Evolutionary conservation across 1,140 invertebrate genomes (phyloP).

Genomic region (Pentalonia nigronervosa): DNA sequence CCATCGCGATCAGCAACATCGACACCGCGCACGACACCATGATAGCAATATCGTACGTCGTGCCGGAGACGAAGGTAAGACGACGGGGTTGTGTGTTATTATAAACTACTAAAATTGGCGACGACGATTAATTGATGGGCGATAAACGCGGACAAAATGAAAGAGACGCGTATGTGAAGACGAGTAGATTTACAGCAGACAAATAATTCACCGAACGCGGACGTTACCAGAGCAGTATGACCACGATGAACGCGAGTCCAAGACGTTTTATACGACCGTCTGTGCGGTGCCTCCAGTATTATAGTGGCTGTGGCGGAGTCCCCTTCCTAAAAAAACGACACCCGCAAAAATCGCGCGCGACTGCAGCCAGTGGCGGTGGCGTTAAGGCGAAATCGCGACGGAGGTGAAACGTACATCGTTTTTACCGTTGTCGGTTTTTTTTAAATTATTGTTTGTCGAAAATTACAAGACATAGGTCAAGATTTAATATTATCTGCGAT

Average conservation of each 20-base stretch:
- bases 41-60: background rate
- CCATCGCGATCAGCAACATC: background rate
- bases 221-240: slow-evolving; percentile 34
- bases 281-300: background rate
- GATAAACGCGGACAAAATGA: background rate
- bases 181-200: background rate
- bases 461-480: background rate
- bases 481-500: background rate
- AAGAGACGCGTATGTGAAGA: background rate
- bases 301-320: background rate
- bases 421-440: background rate
- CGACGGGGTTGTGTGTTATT: background rate
- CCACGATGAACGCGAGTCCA: background rate
- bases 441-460: background rate
- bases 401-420: background rate
- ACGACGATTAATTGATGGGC: background rate
- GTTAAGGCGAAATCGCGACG: background rate
- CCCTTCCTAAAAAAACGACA: background rate
- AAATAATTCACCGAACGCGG: background rate
- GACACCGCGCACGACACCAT: background rate
- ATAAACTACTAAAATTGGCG: background rate
- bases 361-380: background rate
- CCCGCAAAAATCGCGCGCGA: background rate
- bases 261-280: slow-evolving; percentile 46
- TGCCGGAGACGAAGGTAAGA: background rate